Base-by-base conservation (phyloP, 2,797 vertebrate genomes). In the Falco berigora region DNA sequence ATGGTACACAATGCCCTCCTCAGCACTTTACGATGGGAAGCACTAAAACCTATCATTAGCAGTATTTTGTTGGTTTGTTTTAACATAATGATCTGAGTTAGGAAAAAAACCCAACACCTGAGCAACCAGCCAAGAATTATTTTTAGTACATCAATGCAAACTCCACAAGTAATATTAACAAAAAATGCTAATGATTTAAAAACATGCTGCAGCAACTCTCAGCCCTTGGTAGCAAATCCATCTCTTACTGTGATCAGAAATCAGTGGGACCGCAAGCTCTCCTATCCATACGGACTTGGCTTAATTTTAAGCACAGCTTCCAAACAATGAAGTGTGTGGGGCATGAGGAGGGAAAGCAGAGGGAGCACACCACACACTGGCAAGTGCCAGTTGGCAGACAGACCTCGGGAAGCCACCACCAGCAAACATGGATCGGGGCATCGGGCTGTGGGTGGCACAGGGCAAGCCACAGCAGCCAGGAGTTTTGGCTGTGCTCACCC, bases 41-140 rank as follows among this genome's bases (percentile, higher is more conserved):
- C 69, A 78, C 73, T 64, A 80, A 94, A 88, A 42, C 34, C 89
- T 32, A 46, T 88, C 83, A 88, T 95, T 88, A 94, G 74, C 92
- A 88, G 86, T 22, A 84, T 93, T 95, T 86, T 87, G 34, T 61
- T 80, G 77, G 71, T 79, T 94, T 91, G 56, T 77, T 94, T 92
- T 12, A 91, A 89, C 56, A 72, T 55, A 94, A 91, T 77, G 72
- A 83, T 78, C 64, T 22, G 42, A 89, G 84, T 36, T 55, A 68
- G 56, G 4, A 38, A 73, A 76, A 80, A 77, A 23, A 27, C 2
- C 32, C 32, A 47, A 22, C 46, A 95, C 95, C 96, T 90, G 79
- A 95, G 73, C 28, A 44, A 78, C 40, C 0, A 1, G 95, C 96
- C 96, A 96, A 96, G 88, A 89, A 67, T 56, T 96, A 95, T 92